These are phyloP conservation scores for Opisthocomus hoazin DNA, from an alignment of 2,113 vertebrate species.

Conservation along the genomic window DNA sequence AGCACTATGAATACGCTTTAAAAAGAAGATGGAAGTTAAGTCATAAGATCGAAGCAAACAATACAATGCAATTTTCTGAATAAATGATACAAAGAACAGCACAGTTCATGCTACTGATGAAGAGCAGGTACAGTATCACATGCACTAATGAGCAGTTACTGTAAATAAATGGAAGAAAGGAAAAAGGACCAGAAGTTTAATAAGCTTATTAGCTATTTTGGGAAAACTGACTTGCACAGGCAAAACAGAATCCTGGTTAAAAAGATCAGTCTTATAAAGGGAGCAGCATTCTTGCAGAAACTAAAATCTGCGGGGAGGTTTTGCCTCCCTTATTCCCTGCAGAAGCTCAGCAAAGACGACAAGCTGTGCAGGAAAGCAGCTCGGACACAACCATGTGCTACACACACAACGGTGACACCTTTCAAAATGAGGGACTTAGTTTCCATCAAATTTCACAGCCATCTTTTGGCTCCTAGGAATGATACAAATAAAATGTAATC, in stretches of 20 bases:
- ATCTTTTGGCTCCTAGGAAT: background rate
- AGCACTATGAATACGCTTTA: background rate
- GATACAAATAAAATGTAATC: background rate
- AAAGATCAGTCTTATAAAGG: background rate
- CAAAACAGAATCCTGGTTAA: background rate
- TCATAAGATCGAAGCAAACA: background rate
- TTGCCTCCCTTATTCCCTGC: background rate
- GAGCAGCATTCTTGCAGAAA: background rate
- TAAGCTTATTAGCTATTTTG: background rate
- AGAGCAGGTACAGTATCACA: background rate
- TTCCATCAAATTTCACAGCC: background rate
- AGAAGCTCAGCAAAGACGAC: background rate
- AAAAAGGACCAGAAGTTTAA: background rate
- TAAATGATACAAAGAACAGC: background rate
- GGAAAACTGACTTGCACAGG: background rate
- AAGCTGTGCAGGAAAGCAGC: background rate
- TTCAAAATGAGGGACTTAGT: background rate
- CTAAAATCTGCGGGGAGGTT: background rate
- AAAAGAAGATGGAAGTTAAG: background rate
- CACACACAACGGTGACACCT: rapidly evolving
- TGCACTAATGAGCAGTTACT: background rate
- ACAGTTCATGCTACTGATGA: background rate
- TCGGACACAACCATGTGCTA: background rate
- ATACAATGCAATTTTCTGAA: background rate
- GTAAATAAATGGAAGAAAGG: background rate